Evolutionary conservation across 37 sponge, comb jelly and placozoan genomes (phyloP).

Genomic region (Aphrocallistes beatrix): DNA sequence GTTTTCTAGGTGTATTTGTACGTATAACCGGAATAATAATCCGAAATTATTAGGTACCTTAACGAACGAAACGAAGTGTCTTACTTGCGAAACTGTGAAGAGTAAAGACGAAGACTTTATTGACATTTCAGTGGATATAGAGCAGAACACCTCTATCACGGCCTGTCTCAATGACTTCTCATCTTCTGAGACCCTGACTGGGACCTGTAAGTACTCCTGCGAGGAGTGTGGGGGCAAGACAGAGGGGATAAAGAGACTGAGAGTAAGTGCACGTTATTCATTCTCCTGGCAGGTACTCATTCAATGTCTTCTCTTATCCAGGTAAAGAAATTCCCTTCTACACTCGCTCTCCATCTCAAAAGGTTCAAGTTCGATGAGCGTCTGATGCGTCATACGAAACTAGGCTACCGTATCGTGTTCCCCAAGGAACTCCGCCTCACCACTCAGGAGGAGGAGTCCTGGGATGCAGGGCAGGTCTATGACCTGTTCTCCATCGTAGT

Average conservation of each 20-base stretch:
- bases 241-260: constrained; percentile 79
- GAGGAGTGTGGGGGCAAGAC: constrained; percentile 96
- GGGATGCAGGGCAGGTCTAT: constrained; percentile 66
- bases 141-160: constrained; percentile 87
- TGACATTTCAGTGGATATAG: constrained; percentile 92
- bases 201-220: constrained; percentile 86
- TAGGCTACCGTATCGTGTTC: constrained; percentile 84
- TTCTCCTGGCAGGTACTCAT: not conserved
- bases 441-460: constrained; percentile 61
- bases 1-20: too few species aligned
- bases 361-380: constrained; percentile 92
- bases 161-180: constrained; percentile 83
- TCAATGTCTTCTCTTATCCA: not conserved
- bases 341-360: constrained; percentile 88
- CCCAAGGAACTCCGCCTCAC: constrained; percentile 67
- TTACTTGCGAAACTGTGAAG: constrained; percentile 83
- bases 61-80: constrained; percentile 86
- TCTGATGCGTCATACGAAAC: constrained; percentile 63
- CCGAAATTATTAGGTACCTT: constrained; percentile 26
- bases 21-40: too few species aligned
- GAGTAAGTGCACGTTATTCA: too few species aligned
- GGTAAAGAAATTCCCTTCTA: constrained; percentile 77
- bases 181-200: constrained; percentile 61
- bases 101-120: constrained; percentile 91
- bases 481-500: constrained; percentile 81